These are phyloP conservation scores for Pollenia labialis DNA, from an alignment of 2,888 invertebrate species.

Conservation along the genomic window DNA sequence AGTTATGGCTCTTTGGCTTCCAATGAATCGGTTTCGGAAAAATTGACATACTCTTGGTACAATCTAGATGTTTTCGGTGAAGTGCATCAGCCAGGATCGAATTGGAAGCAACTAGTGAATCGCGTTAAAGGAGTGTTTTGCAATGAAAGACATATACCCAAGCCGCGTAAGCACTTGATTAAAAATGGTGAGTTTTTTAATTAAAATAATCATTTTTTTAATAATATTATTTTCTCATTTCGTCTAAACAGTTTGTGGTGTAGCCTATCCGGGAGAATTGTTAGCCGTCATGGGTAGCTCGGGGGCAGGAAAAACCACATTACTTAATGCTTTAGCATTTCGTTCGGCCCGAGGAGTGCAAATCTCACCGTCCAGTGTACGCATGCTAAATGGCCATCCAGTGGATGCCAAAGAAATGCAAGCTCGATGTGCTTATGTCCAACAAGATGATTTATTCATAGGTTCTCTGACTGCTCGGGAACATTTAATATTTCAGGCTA, in stretches of 20 bases:
- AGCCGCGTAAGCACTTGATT: slow-evolving; percentile 88
- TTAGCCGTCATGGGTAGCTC: slow-evolving; percentile 95
- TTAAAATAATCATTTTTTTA: slow-evolving; percentile 20
- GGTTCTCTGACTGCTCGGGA: slow-evolving; percentile 95
- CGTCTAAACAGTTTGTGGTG: slow-evolving; percentile 88
- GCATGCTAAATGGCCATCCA: slow-evolving; percentile 90
- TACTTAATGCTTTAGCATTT: slow-evolving; percentile 94
- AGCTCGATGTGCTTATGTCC: slow-evolving; percentile 94
- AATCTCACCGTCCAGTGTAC: slow-evolving; percentile 85
- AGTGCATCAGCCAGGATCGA: slow-evolving; percentile 85
- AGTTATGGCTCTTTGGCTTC: slow-evolving; percentile 80
- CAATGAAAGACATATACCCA: slow-evolving; percentile 82
- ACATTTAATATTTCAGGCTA: slow-evolving; percentile 94
- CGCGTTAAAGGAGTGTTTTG: slow-evolving; percentile 84
- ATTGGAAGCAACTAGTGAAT: slow-evolving; percentile 84
- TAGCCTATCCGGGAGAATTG: slow-evolving; percentile 93
- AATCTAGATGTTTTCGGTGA: slow-evolving; percentile 91
- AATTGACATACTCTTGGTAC: slow-evolving; percentile 91
- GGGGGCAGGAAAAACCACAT: slow-evolving; percentile 97
- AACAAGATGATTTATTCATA: slow-evolving; percentile 97
- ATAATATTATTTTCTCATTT: slow-evolving; percentile 6
- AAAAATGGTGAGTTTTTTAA: slow-evolving; percentile 87
- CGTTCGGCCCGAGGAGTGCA: slow-evolving; percentile 89
- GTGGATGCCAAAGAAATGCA: slow-evolving; percentile 89
- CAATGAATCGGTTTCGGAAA: slow-evolving; percentile 77